Percentiles rank a stretch among this genome's conserved stretches.
Conservation (phyloP, 2,888 invertebrate species). For the Galeruca laticollis region DNA sequence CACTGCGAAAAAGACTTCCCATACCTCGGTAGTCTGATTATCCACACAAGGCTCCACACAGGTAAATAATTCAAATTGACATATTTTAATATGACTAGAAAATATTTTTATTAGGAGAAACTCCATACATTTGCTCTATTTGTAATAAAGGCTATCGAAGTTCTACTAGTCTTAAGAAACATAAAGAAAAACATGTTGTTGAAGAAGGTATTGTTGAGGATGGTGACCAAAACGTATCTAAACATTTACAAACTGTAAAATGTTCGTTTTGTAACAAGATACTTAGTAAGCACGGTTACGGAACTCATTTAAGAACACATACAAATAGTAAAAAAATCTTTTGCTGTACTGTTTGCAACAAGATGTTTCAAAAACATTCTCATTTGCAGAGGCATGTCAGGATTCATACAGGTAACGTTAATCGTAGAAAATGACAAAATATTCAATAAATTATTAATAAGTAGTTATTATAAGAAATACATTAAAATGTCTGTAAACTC, state of each 20-base stretch:
- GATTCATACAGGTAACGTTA: slow-evolving; percentile 44
- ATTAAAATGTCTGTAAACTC: too few species aligned
- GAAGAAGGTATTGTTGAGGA: slow-evolving; percentile 18
- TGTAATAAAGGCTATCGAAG: slow-evolving; percentile 45
- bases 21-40: slow-evolving; percentile 37
- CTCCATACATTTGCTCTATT: slow-evolving; percentile 41
- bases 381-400: slow-evolving; percentile 45
- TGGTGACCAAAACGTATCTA: slow-evolving; percentile 2
- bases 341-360: slow-evolving; percentile 54
- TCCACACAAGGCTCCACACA: slow-evolving; percentile 46
- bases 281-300: slow-evolving; percentile 45
- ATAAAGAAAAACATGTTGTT: slow-evolving; percentile 39
- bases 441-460: too few species aligned
- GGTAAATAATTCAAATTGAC: slow-evolving; percentile 32
- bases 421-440: too few species aligned
- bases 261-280: slow-evolving; percentile 45
- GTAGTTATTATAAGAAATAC: too few species aligned
- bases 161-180: slow-evolving; percentile 45
- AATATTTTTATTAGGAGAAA: slow-evolving; percentile 40
- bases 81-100: background rate
- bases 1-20: slow-evolving; percentile 44
- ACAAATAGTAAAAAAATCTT: slow-evolving; percentile 52
- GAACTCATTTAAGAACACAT: slow-evolving; percentile 55
- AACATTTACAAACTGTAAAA: slow-evolving; percentile 34
- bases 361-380: slow-evolving; percentile 49